These are phyloP conservation scores for Argya squamiceps DNA, from an alignment of 2,797 vertebrate species.

Conservation along the genomic window DNA sequence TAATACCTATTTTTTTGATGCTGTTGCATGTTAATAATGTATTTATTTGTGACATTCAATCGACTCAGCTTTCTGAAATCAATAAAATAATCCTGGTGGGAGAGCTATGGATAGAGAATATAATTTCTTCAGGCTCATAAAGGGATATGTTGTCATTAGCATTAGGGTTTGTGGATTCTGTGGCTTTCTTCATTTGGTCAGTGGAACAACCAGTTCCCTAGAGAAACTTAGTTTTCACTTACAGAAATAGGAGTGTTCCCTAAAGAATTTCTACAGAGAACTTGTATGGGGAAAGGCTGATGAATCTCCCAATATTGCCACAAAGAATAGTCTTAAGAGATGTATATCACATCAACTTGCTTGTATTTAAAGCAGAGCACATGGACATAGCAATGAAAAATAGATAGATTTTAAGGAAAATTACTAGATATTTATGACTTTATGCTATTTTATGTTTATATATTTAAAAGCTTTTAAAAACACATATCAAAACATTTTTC, in stretches of 20 bases:
- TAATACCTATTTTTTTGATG: not conserved
- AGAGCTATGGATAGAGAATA: not conserved
- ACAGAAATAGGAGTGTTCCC: not conserved
- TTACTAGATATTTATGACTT: not conserved
- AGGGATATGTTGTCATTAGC: not conserved
- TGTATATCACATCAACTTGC: not conserved
- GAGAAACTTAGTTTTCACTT: conserved; percentile 39
- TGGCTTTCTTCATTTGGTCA: not conserved
- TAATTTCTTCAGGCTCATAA: conserved; percentile 17
- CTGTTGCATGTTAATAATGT: not conserved
- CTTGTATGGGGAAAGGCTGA: conserved; percentile 32
- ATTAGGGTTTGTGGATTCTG: conserved; percentile 6
- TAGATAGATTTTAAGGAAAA: not conserved
- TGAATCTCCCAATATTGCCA: conserved; percentile 43
- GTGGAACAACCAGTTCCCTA: not conserved
- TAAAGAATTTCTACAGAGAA: conserved; percentile 10
- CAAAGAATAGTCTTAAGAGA: conserved; percentile 31
- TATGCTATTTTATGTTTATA: not conserved
- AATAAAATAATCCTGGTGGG: conserved; percentile 12
- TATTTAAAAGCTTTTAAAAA: conserved; percentile 1
- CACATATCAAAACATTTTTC: conserved; percentile 25
- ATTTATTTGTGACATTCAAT: conserved; percentile 33
- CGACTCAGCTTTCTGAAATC: conserved; percentile 36
- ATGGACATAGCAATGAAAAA: conserved; percentile 16
- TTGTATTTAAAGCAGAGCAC: conserved; percentile 56